These are phyloP conservation scores for Cisticola juncidis DNA, from an alignment of 2,113 vertebrate species.

Conservation along the genomic window DNA sequence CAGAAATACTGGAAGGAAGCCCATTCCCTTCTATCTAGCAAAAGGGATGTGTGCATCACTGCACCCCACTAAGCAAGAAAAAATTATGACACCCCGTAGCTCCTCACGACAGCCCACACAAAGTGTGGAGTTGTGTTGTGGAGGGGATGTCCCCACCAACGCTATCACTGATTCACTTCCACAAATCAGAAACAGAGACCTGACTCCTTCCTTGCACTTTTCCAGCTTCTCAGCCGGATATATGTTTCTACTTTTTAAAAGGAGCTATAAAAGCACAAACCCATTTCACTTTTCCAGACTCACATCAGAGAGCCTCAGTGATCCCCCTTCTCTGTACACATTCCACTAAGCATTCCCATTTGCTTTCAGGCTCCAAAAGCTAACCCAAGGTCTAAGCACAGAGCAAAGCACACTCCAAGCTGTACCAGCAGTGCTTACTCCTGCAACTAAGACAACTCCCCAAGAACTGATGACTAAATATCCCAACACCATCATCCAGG, in stretches of 20 bases:
- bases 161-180: not conserved
- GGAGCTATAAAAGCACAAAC: not conserved
- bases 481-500: not conserved
- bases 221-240: not conserved
- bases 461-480: not conserved
- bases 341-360: not conserved
- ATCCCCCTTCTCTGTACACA: fast-evolving
- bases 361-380: not conserved
- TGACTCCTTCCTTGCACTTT: not conserved
- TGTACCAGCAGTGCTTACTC: not conserved
- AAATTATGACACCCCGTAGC: not conserved
- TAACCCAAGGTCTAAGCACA: not conserved
- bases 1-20: not conserved
- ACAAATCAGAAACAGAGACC: not conserved
- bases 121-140: not conserved
- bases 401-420: not conserved
- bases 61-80: not conserved
- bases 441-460: not conserved
- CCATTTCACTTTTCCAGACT: not conserved
- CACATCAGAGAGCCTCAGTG: not conserved
- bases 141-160: not conserved
- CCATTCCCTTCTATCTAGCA: not conserved
- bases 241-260: not conserved
- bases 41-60: not conserved
- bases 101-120: fast-evolving